Evolutionary conservation across 2,888 invertebrate genomes (phyloP).

Genomic region (Bembecia ichneumoniformis): DNA sequence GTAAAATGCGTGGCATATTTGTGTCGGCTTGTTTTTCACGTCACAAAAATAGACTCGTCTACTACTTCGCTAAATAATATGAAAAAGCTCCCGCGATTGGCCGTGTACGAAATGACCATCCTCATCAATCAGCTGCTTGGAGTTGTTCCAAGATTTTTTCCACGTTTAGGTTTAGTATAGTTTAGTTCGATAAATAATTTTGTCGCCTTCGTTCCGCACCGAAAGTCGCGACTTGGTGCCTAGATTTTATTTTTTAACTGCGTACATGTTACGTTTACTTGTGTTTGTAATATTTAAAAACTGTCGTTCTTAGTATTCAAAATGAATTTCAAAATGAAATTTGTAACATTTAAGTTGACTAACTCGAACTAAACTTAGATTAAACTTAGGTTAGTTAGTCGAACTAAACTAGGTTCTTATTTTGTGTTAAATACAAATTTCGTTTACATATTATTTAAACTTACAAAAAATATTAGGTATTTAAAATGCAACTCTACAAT

Average conservation of each 20-base stretch:
- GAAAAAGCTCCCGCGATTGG: constrained; percentile 68
- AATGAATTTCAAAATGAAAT: no score
- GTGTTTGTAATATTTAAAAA: no score
- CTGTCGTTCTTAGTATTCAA: no score
- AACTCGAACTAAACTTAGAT: no score
- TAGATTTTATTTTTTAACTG: not conserved
- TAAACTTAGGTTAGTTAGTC: no score
- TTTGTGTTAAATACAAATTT: no score
- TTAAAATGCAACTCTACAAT: no score
- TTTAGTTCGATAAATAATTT: constrained; percentile 61
- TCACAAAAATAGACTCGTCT: constrained; percentile 66
- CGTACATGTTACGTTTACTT: no score
- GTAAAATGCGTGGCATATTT: constrained; percentile 24
- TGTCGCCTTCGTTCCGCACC: constrained; percentile 28
- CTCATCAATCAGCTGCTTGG: constrained; percentile 73
- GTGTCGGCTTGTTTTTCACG: constrained; percentile 63
- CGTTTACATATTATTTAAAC: no score
- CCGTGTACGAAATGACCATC: constrained; percentile 72
- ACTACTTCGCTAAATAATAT: constrained; percentile 71
- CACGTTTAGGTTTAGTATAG: constrained; percentile 66
- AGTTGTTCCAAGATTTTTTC: constrained; percentile 68
- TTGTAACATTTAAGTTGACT: no score
- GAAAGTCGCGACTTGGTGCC: not conserved
- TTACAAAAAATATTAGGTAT: no score
- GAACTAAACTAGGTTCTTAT: no score